Conservation (phyloP, 2,797 vertebrate species). For the Silurus aristotelis region DNA sequence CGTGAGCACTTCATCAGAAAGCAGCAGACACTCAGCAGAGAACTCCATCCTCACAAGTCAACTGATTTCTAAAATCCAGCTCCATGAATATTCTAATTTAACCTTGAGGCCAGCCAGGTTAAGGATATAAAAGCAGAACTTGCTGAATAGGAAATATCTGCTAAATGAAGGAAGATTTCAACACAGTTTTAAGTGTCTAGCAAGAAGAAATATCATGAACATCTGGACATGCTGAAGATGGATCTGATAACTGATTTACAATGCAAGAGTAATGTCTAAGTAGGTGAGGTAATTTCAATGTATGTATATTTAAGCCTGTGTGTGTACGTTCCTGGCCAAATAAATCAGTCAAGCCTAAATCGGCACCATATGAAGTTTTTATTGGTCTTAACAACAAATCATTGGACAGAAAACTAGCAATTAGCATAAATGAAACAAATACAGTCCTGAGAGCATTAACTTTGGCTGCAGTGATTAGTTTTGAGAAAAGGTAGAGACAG, state of each 20-base stretch:
- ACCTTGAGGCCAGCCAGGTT: conserved; percentile 37
- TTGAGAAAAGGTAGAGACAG: too few species aligned
- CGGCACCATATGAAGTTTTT: too few species aligned
- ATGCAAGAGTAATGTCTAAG: neutral
- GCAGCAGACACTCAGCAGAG: conserved; percentile 15
- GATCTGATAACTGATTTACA: conserved; percentile 16
- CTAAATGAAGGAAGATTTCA: conserved; percentile 26
- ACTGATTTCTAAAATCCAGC: conserved; percentile 16
- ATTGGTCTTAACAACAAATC: too few species aligned
- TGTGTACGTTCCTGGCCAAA: too few species aligned
- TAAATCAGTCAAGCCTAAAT: too few species aligned
- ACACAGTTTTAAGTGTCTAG: neutral
- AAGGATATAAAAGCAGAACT: conserved; percentile 32
- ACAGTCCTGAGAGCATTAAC: too few species aligned
- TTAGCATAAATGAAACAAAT: too few species aligned
- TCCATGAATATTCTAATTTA: conserved; percentile 53
- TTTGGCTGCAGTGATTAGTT: too few species aligned
- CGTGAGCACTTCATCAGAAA: conserved; percentile 24
- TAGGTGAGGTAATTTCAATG: neutral
- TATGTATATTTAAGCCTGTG: neutral
- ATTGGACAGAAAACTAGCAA: too few species aligned
- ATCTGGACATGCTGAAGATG: neutral
- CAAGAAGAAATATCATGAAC: conserved; percentile 3
- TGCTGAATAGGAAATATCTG: conserved; percentile 35
- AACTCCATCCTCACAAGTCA: conserved; percentile 20